Base-by-base conservation (phyloP, 1,140 invertebrate genomes). In the Tribolium castaneum region DNA sequence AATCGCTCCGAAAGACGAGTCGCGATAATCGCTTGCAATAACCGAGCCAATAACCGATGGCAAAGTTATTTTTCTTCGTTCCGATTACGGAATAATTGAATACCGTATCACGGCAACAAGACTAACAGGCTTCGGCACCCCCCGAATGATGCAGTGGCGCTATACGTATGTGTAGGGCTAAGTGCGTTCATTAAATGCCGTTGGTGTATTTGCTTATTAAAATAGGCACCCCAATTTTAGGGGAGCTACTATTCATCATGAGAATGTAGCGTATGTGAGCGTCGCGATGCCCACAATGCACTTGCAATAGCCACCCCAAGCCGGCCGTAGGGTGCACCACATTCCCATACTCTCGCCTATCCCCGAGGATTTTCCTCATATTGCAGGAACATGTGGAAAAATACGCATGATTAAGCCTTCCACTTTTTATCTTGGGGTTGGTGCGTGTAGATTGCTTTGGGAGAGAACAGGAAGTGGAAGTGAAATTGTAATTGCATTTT, bases 171-270 rank as follows among this genome's bases (percentile, higher is more conserved):
- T 78, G 62, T 52, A 74, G 34, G 71, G 59, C 78, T 82, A 83
- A 84, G 83, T 84, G 83, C 83, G 80, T 84, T 83, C 82, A 84
- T 84, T 84, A 84, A 84, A 84, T 83, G 83, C 82, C 82, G 76
- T 81, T 75, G 80, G 83, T 84, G 80, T 84, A 83, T 84, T 83
- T 83, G 83, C 83, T 84, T 84, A 83, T 84, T 82, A 83, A 82
- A 83, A 75, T 71, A 73, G 76, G 76, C 78, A 75, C 80, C 83
- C 78, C 71, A 70, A 16, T 59, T 77, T 77, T 62, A 74, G 77
- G 76, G 78, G 73, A 79, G 66, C 78, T 84, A 84, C 82, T 84
- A 84, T 52, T 75, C 83, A 71, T 80, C 54, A 70, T 77, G 76
- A 83, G 77, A 83, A 83, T 70, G 75, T 83, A 45, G 51, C 49